Base-by-base conservation (phyloP, 2,888 invertebrate genomes). In the Orthosia incerta region DNA sequence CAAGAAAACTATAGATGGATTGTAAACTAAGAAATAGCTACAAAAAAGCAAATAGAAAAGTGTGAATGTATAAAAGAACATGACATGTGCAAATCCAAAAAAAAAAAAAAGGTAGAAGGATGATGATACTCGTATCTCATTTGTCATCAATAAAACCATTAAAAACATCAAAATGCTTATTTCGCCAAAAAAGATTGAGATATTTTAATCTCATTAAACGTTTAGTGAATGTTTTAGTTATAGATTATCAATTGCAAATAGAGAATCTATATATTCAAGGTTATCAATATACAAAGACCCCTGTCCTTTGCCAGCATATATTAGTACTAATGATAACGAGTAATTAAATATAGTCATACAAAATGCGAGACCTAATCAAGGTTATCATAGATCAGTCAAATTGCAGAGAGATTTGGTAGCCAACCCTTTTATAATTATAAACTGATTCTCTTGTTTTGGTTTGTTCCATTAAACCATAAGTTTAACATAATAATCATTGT, bases 341-440 rank as follows among this genome's bases (percentile, higher is more conserved):
- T 82, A 78, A 80, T 76, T 72, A 73, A 73, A 63, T 72, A 62
- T 76, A 76, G 65, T 70, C 73, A 50, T 64, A 61, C 63, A n/a
- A 72, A 74, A 74, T 65, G 31, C 69, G 48, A 68, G 62, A 67
- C 70, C 59, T 68, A 57, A 71, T 83, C 79, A 70, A 80, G 59
- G 50, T 26, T 55, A 23, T 46, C 80, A 80, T 26, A 80, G 80
- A 80, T 50, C 45, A 82, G 26, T 18, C 0, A 26, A 64, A 12
- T 48, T 15, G 1, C 13, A 57, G 23, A 60, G 45, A 65, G 11
- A 65, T 20, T 60, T 16, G 1, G 9, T 3, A 20, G 4, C 15
- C 9, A 9, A 15, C 1, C 4, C 53, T 18, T 23, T 3, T 7
- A 16, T 61, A 5, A 23, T 39, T 39, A 39, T 39, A 39, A 39